Base-by-base conservation (phyloP, 1,140 invertebrate genomes). In the Heliconius eleuchia region DNA sequence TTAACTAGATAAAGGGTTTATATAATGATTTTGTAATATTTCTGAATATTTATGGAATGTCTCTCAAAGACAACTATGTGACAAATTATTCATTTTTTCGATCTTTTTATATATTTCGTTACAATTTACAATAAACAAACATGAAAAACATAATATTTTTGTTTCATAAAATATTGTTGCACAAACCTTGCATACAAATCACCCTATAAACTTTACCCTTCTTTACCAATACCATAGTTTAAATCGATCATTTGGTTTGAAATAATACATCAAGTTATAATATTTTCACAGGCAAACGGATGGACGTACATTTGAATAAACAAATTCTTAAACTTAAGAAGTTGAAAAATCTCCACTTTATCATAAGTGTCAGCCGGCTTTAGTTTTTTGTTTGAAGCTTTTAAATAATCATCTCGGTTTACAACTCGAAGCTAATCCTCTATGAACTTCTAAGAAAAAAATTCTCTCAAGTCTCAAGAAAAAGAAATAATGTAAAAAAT, bases 341-440 rank as follows among this genome's bases (percentile, higher is more conserved):
- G 55, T 27, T 77, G 70, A 71, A 76, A 60, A 70, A 75, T 76
- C 37, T 37, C 74, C 66, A 74, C 75, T 76, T 82, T 83, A 83
- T 82, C 79, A 73, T 74, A 82, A 55, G 74, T 75, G 80, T 72
- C 80, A 82, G 70, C 70, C 74, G 78, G 70, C 66, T 79, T 72
- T 72, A 60, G 77, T 75, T 73, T 81, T 78, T 80, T 82, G 70
- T 82, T 73, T 27, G 76, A 84, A 79, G 39, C 60, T 80, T 79
- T 84, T 84, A 81, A 84, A 86, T 83, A 81, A 80, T 74, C 84
- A 72, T 84, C 85, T 89, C 88, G 66, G 73, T 83, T 89, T 87
- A 86, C 88, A 75, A 50, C 66, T 79, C 83, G 85, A 87, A 88
- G 86, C 83, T 85, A 84, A 87, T 89, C 83, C 75, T 37, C 77